Evolutionary conservation across 2,888 invertebrate species (phyloP).

Genomic region (Strigamia maritima): DNA sequence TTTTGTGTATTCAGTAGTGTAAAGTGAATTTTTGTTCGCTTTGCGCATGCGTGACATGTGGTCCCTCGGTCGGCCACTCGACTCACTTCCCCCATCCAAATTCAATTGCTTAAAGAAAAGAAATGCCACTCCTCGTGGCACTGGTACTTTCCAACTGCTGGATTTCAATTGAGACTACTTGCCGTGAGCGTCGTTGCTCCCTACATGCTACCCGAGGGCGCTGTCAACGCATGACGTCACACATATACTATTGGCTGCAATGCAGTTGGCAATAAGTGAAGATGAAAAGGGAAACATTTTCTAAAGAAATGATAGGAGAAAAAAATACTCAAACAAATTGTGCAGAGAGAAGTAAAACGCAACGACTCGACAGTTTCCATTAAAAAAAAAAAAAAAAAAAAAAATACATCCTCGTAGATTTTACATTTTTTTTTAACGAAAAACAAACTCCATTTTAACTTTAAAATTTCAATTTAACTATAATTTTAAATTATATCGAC

Average conservation of each 20-base stretch:
- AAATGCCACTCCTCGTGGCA: conserved; percentile 16
- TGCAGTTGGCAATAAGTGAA: conserved; percentile 14
- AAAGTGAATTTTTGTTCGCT: conserved; percentile 29
- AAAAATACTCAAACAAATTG: conserved; percentile 30
- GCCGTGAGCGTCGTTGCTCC: conserved; percentile 7
- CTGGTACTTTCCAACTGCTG: background rate
- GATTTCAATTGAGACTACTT: conserved; percentile 31
- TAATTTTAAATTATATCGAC: no score
- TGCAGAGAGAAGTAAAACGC: conserved; percentile 26
- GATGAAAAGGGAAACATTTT: conserved; percentile 24
- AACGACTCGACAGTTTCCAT: conserved; percentile 17
- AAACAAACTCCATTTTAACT: no score
- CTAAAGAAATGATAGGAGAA: background rate
- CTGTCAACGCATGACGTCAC: conserved; percentile 28
- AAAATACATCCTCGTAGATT: no score
- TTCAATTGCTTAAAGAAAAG: conserved; percentile 29
- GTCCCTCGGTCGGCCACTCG: conserved; percentile 30
- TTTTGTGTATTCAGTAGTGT: conserved; percentile 31
- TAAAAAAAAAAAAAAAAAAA: background rate
- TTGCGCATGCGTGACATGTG: conserved; percentile 32
- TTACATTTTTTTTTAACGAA: no score
- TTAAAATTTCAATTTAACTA: no score
- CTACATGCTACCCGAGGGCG: conserved; percentile 17
- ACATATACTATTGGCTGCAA: background rate
- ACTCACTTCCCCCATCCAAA: conserved; percentile 25